A percentile compares a stretch with the other conserved stretches of the same genome.
Evolutionary conservation across 2,113 vertebrate species (phyloP).

Genomic region (Mirounga angustirostris): DNA sequence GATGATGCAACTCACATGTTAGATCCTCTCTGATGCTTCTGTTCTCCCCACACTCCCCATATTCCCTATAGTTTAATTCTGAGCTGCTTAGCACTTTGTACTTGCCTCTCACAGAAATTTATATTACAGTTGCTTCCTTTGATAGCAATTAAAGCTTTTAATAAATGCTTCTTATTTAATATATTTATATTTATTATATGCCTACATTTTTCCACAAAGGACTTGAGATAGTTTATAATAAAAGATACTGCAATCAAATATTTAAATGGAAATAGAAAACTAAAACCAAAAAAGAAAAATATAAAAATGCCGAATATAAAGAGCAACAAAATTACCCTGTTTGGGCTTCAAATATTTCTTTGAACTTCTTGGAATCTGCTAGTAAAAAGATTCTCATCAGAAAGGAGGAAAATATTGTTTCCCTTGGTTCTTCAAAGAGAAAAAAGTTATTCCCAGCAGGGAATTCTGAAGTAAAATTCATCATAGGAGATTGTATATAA

Average conservation of each 20-base stretch:
- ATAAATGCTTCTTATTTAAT: neutral
- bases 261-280: constrained; percentile 55
- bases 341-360: constrained; percentile 19
- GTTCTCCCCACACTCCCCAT: neutral
- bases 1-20: neutral
- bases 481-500: neutral
- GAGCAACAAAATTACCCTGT: neutral
- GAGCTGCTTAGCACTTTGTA: neutral
- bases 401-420: constrained; percentile 45
- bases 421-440: neutral
- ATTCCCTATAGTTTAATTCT: neutral
- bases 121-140: neutral
- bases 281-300: neutral
- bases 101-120: neutral
- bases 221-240: neutral
- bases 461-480: constrained; percentile 36
- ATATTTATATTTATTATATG: neutral
- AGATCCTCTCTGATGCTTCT: neutral
- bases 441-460: neutral
- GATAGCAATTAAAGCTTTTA: neutral
- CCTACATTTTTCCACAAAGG: constrained; percentile 22
- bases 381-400: neutral
- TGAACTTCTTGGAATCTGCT: neutral
- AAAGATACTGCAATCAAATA: constrained; percentile 15
- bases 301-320: constrained; percentile 5